Base-by-base conservation (phyloP, 2,888 invertebrate genomes). In the Ethmia dodecea region DNA sequence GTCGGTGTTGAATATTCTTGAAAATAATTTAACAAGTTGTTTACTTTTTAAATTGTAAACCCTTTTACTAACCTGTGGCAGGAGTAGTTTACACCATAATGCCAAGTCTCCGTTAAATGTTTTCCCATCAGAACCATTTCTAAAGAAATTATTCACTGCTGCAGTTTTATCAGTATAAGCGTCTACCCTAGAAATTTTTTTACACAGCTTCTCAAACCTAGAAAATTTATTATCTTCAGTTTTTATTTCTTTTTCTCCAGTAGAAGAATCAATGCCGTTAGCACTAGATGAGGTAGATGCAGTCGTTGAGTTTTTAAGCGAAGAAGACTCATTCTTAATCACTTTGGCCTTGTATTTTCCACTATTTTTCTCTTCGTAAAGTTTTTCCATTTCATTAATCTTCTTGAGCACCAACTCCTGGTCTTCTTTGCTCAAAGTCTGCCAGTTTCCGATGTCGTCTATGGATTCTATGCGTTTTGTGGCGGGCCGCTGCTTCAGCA, bases 41-140 rank as follows among this genome's bases (percentile, higher is more conserved):
- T 96, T 97, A 63, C 93, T 96, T 81, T 96, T 95, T 31, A 98
- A 80, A 81, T 98, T 97, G 67, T 97, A 98, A 18, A 97, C 91
- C 41, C 95, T 87, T 68, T 96, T 95, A 9, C 91, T 89, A 14
- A 92, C 92, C 29, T 92, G 93, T 0, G 97, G 98, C 32, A 98
- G 77, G 13, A 98, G 74, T 46, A 97, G 74, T 55, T 93, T 92
- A 63, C 95, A 90, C 94, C 96, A 93, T 27, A 96, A 77, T 28
- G 89, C 83, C 15, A 94, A 66, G 69, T 97, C 92, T 2, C 97
- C 94, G 58, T 92, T 88, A 62, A 95, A 97, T 6, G 88, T 81
- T 22, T 81, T 89, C 58, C 88, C 75, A 67, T 88, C 86, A 10
- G 75, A 71, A 1, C 90, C 90, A 55, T 89, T 88, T 1, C 81